Conservation (phyloP, 1,140 invertebrate genomes). For the Archegozetes longisetosus region DNA sequence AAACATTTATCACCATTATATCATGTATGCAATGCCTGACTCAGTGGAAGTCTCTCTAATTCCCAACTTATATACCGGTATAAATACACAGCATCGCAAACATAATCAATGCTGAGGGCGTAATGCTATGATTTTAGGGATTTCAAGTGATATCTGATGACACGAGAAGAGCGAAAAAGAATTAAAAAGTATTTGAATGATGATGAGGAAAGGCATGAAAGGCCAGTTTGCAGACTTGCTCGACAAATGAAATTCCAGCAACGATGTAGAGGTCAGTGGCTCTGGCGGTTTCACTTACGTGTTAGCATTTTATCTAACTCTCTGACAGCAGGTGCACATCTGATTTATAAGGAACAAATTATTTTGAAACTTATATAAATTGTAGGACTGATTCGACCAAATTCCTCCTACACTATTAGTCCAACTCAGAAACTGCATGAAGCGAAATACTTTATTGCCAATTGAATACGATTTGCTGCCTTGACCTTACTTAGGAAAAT, state of each 20-base stretch:
- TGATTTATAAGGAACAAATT: not conserved
- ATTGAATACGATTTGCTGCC: not conserved
- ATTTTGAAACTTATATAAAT: not conserved
- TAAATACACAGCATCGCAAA: not conserved
- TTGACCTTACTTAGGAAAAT: not conserved
- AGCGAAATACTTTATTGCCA: too few species aligned
- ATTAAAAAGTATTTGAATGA: not conserved
- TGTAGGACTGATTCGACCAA: not conserved
- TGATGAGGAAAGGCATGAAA: not conserved
- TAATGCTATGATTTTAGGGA: not conserved
- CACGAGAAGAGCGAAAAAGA: not conserved
- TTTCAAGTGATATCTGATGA: not conserved
- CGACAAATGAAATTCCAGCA: not conserved
- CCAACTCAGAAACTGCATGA: not conserved
- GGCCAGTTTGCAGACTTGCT: not conserved
- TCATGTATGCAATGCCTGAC: too few species aligned
- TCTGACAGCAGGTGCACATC: not conserved
- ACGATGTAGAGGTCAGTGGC: not conserved
- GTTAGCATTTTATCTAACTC: not conserved
- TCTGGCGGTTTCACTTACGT: not conserved
- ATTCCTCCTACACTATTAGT: not conserved
- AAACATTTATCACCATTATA: too few species aligned
- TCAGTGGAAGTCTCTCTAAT: too few species aligned
- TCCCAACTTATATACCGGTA: not conserved
- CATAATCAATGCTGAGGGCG: not conserved